Percentiles rank a stretch among this genome's conserved stretches.
These are phyloP conservation scores for Gila robusta DNA, from an alignment of 2,797 vertebrate genomes.

Conservation along the genomic window DNA sequence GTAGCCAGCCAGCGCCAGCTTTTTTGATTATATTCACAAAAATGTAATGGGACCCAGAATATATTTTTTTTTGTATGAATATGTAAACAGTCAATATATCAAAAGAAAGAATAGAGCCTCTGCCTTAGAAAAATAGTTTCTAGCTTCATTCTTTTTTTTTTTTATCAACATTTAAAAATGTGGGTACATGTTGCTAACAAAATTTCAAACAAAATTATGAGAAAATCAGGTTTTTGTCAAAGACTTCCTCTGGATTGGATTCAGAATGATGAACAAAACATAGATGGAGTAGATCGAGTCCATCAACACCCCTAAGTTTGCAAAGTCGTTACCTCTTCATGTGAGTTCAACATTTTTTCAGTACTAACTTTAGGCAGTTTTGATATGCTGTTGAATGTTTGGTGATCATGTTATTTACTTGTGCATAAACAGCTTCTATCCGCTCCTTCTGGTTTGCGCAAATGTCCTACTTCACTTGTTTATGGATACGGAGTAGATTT, in stretches of 20 bases:
- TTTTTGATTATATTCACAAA: background rate
- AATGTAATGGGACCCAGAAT: no score
- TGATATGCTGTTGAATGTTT: background rate
- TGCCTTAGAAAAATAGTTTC: no score
- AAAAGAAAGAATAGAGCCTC: background rate
- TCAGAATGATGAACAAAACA: background rate
- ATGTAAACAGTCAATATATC: background rate
- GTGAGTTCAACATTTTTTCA: no score
- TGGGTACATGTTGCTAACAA: background rate
- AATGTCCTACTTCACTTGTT: background rate
- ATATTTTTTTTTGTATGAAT: background rate
- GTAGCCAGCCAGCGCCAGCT: background rate
- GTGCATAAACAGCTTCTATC: background rate
- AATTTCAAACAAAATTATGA: background rate
- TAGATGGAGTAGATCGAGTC: background rate
- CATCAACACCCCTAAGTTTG: background rate
- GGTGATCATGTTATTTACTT: background rate
- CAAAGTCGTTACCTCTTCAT: background rate
- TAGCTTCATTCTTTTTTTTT: no score
- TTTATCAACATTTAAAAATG: background rate
- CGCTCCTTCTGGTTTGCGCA: background rate
- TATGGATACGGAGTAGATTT: background rate
- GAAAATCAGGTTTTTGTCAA: background rate
- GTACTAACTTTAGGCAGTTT: background rate
- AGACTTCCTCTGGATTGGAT: background rate